These are phyloP conservation scores for Apotomis turbidana DNA, from an alignment of 2,888 invertebrate genomes.

Conservation along the genomic window DNA sequence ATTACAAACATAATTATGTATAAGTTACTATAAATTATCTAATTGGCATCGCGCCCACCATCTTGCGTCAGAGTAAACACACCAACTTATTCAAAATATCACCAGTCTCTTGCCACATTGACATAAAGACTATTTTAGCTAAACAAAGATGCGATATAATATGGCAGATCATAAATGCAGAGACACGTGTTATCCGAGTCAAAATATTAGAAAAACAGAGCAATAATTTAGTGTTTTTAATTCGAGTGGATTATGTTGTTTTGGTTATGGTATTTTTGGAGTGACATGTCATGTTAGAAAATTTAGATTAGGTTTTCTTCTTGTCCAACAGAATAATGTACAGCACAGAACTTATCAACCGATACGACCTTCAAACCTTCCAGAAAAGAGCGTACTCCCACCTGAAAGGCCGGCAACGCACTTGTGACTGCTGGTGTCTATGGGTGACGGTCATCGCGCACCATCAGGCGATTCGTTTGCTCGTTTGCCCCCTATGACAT, in stretches of 20 bases:
- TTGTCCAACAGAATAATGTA: no score
- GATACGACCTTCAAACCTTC: no score
- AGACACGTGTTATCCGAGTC: constrained; percentile 30
- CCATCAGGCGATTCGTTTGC: no score
- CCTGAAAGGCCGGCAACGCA: no score
- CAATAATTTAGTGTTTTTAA: constrained; percentile 34
- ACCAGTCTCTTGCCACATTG: neutral
- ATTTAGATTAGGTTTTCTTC: no score
- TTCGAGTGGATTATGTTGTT: constrained; percentile 36
- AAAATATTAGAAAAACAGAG: constrained; percentile 37
- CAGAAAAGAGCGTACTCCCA: no score
- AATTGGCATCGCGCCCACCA: constrained; percentile 34
- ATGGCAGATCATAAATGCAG: neutral
- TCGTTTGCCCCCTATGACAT: no score
- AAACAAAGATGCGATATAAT: neutral
- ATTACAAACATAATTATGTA: constrained; percentile 9
- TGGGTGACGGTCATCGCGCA: no score
- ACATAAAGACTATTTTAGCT: neutral
- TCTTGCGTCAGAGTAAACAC: constrained; percentile 32
- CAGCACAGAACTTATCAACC: no score
- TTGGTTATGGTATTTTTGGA: constrained; percentile 17
- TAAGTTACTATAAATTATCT: constrained; percentile 26
- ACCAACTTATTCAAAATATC: neutral
- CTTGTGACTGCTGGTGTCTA: no score
- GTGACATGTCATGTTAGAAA: neutral